phyloP scores from a whole-genome alignment of 2,113 vertebrate genomes.

The Plectropomus leopardus region DNA sequence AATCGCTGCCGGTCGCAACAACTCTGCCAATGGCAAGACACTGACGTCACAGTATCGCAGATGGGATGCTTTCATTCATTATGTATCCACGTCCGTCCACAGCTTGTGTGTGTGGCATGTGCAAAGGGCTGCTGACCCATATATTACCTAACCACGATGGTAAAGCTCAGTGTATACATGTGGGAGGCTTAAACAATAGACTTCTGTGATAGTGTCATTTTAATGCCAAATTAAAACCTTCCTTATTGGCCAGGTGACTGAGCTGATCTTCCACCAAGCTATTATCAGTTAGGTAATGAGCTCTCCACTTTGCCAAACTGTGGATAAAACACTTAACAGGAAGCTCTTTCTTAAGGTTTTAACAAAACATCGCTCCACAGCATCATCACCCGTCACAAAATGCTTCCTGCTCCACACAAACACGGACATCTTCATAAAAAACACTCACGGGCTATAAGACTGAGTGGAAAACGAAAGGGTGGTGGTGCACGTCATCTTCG shows the following conservation, averaged over 20 bases:
- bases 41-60: conserved; percentile 28
- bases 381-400: conserved; percentile 1
- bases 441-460: background rate
- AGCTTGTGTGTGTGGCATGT: conserved; percentile 28
- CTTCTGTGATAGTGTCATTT: too few relatives aligned
- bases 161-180: conserved; percentile 12
- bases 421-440: background rate
- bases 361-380: background rate
- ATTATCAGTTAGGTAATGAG: background rate
- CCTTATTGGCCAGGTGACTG: background rate
- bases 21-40: conserved; percentile 46
- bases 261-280: background rate
- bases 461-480: background rate
- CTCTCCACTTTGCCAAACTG: background rate
- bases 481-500: background rate
- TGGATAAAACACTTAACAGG: conserved; percentile 7
- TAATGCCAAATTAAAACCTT: background rate
- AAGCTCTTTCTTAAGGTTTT: background rate
- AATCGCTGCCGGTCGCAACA: conserved; percentile 2
- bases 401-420: background rate
- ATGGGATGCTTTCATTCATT: conserved; percentile 57
- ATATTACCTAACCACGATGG: conserved; percentile 45
- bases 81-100: conserved; percentile 23
- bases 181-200: background rate
- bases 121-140: conserved; percentile 59